Evolutionary conservation across 2,113 vertebrate genomes (phyloP), one percentile per base, ranked within the genome.

Genomic region (Seriola aureovittata): DNA sequence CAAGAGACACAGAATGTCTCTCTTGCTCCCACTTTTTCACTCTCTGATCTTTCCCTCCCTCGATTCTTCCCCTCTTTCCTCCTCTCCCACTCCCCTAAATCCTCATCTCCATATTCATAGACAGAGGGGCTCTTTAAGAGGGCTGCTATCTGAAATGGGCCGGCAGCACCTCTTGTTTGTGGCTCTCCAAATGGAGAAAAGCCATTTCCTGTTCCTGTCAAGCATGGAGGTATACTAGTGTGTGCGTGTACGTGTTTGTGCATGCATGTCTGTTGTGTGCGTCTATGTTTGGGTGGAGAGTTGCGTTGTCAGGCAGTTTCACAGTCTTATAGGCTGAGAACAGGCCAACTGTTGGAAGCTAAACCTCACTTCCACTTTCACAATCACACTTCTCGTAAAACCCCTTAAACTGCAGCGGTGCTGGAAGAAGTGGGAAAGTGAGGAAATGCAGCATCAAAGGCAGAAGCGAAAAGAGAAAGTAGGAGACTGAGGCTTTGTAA

Each of bases 91-190:
- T 29, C 60, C 86, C 63, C 59, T 73, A 93, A 93, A 91, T 91
- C 92, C 93, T 93, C 92, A 94, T 94, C 92, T 94, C 91, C 93
- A 94, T 94, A 93, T 94, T 94, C 90, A 93, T 93, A 91, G 85
- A 91, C 86, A 90, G 90, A 90, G 84, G 90, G 89, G 59, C 85
- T 90, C 87, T 91, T 89, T 80, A 91, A 91, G 86, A 90, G 62
- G 64, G 74, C 83, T 79, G 69, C 89, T 93, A 93, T 94, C 93
- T 89, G 69, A 92, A 94, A 94, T 91, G 79, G 89, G 87, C 93
- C 79, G 60, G 84, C 88, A 89, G 92, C 85, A 82, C 75, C 85
- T 89, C 91, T 93, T 94, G 89, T 93, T 94, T 94, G 92, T 93
- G 91, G 86, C 90, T 83, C 90, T 91, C 88, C 90, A 91, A 90